These are phyloP conservation scores for Malaclemys terrapin DNA, from an alignment of 2,113 vertebrate species.

Conservation along the genomic window DNA sequence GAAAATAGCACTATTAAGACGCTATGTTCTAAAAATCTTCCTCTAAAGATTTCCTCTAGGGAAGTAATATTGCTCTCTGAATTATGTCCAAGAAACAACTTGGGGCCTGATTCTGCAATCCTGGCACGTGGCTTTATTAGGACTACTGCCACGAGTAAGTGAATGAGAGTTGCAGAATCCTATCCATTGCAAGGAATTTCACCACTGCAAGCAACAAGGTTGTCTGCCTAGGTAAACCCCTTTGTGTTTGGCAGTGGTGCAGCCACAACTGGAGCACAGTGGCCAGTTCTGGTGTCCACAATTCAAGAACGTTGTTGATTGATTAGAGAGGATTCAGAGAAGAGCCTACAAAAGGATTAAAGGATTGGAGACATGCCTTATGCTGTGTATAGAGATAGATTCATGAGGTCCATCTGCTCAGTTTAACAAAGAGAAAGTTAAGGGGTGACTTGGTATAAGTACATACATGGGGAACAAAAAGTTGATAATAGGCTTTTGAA, in stretches of 20 bases:
- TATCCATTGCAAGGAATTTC: background rate
- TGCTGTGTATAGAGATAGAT: background rate
- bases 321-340: background rate
- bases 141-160: background rate
- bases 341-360: background rate
- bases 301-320: background rate
- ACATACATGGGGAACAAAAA: background rate
- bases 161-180: background rate
- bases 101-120: background rate
- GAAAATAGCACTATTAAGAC: background rate
- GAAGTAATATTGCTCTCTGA: background rate
- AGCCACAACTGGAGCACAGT: background rate
- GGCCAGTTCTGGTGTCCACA: background rate
- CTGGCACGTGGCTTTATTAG: accelerated
- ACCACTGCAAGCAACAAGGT: background rate
- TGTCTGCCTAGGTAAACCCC: background rate
- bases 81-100: background rate
- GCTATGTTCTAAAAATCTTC: background rate
- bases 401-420: background rate
- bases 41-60: background rate
- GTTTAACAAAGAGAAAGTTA: background rate
- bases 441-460: background rate
- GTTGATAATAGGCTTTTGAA: background rate
- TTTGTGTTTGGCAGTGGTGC: background rate
- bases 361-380: background rate